Evolutionary conservation across 2,797 vertebrate species (phyloP).

Genomic region (Crocodylus rhombifer): DNA sequence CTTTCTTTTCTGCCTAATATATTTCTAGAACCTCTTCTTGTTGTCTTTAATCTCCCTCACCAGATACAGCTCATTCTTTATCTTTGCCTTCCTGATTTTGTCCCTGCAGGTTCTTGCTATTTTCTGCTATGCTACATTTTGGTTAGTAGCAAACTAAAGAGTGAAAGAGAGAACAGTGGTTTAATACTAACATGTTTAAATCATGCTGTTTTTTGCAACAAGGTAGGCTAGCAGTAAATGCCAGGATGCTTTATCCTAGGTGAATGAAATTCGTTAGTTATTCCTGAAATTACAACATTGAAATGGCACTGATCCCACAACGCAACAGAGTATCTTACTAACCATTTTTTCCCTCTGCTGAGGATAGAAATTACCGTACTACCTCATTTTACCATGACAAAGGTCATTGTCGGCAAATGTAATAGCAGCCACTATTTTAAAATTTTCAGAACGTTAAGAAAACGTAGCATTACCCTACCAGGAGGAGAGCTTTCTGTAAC

Average conservation of each 20-base stretch:
- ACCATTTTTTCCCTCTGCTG: background rate
- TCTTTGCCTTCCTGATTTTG: too few species aligned
- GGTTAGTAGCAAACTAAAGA: background rate
- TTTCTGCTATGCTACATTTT: background rate
- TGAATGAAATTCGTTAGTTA: conserved; percentile 12
- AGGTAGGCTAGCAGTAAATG: background rate
- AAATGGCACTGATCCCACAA: too few species aligned
- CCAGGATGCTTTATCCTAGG: background rate
- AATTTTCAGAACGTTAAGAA: background rate
- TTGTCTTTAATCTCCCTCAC: too few species aligned
- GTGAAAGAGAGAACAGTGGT: background rate
- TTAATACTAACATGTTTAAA: background rate
- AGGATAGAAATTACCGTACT: background rate
- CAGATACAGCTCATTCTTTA: too few species aligned
- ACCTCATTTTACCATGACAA: background rate
- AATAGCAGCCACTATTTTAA: background rate
- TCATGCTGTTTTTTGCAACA: background rate
- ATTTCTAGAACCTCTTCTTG: too few species aligned
- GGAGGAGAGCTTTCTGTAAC: background rate
- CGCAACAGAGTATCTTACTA: background rate
- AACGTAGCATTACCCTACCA: background rate
- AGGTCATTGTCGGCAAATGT: background rate
- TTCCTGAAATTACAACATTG: background rate
- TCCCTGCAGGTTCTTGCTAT: too few species aligned
- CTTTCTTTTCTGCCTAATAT: too few species aligned